Evolutionary conservation across 2,113 vertebrate genomes (phyloP).

Genomic region (Pedionomus torquatus): DNA sequence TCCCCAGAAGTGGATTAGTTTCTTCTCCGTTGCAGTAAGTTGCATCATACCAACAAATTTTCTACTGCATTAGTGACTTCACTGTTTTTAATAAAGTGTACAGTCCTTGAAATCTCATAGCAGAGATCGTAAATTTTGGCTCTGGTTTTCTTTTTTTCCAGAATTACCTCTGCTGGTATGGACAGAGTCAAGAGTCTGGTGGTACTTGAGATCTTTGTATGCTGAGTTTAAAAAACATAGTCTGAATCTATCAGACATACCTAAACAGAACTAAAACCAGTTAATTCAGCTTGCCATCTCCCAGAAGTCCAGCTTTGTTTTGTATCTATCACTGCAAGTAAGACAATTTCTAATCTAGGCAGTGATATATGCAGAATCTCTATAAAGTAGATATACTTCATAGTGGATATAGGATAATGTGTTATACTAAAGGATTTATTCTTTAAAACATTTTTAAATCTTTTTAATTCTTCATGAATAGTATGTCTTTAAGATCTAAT

Average conservation of each 20-base stretch:
- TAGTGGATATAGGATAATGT: background rate
- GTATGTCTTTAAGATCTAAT: background rate
- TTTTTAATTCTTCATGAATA: background rate
- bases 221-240: background rate
- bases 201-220: background rate
- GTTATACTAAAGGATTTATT: background rate
- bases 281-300: background rate
- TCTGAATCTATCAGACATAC: background rate
- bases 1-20: background rate
- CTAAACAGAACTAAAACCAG: background rate
- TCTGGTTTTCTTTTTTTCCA: background rate
- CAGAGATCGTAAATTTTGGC: background rate
- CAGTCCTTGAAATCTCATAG: background rate
- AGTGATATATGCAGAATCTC: background rate
- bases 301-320: background rate
- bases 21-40: background rate
- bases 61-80: background rate
- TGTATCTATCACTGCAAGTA: background rate
- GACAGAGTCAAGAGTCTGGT: background rate
- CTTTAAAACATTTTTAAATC: background rate
- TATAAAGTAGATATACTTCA: background rate
- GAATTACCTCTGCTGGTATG: background rate
- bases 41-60: background rate
- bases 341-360: background rate
- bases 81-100: background rate